Conservation (phyloP, 2,113 vertebrate species). For the Sebastes schlegelii region DNA sequence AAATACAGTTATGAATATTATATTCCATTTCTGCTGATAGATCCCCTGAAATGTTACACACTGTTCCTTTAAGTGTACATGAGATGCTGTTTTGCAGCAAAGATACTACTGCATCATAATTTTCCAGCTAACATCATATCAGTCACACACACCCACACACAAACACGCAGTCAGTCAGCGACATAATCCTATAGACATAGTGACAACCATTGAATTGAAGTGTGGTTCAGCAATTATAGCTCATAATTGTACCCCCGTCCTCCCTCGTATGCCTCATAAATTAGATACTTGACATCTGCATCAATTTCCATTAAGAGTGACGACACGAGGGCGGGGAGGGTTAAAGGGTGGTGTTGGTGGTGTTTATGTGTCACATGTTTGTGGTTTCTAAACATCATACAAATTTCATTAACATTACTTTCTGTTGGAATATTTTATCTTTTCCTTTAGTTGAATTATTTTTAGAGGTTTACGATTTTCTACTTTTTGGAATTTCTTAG, state of each 20-base stretch:
- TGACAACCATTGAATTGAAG: constrained; percentile 58
- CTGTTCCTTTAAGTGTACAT: background rate
- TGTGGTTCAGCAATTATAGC: constrained; percentile 57
- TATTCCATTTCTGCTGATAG: no score
- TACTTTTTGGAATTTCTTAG: background rate
- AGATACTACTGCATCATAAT: constrained; percentile 14
- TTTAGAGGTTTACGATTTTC: background rate
- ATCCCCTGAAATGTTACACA: no score
- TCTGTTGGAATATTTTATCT: background rate
- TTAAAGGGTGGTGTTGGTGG: background rate
- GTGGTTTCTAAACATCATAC: constrained; percentile 22
- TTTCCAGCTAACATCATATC: constrained; percentile 14
- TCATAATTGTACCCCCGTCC: constrained; percentile 10
- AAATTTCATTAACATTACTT: background rate
- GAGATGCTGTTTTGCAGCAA: constrained; percentile 15
- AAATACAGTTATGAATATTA: no score
- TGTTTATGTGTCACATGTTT: constrained; percentile 3
- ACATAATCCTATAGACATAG: constrained; percentile 45
- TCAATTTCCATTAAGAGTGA: constrained; percentile 67
- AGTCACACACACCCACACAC: constrained; percentile 5
- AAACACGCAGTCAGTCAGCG: constrained; percentile 12
- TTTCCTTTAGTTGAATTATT: background rate
- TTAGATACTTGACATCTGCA: constrained; percentile 65
- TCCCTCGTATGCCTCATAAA: constrained; percentile 51
- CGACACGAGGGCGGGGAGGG: background rate